Evolutionary conservation across 2,113 vertebrate species (phyloP).

Genomic region (Hyaena hyaena): DNA sequence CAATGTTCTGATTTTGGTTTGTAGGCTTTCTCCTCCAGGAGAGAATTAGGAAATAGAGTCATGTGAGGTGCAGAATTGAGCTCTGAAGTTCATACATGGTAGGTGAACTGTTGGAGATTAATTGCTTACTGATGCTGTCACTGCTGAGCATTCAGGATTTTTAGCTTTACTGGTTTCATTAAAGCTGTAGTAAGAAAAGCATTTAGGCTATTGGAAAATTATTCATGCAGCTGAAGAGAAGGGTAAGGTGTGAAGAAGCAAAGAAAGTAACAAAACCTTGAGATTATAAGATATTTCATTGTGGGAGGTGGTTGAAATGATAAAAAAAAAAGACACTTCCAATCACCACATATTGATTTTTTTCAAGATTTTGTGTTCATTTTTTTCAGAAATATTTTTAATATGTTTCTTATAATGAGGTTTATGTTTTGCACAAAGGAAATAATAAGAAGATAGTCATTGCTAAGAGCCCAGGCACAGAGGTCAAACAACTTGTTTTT

Average conservation of each 20-base stretch:
- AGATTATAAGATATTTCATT: neutral
- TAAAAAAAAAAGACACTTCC: conserved; percentile 35
- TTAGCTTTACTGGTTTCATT: conserved; percentile 69
- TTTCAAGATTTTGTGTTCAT: neutral
- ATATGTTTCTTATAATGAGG: neutral
- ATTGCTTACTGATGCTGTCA: conserved; percentile 69
- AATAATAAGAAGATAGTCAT: neutral
- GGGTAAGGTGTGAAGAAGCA: neutral
- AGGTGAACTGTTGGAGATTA: conserved; percentile 72
- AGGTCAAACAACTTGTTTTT: neutral
- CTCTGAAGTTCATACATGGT: conserved; percentile 51
- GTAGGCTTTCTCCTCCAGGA: conserved; percentile 27
- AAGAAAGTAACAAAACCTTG: neutral
- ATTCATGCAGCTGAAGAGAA: conserved; percentile 42
- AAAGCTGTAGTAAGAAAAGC: conserved; percentile 28
- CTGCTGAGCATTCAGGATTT: conserved; percentile 51
- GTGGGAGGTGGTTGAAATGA: neutral
- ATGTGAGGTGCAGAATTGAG: conserved; percentile 46
- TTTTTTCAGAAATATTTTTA: neutral
- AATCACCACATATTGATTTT: neutral
- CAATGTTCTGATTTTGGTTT: conserved; percentile 14
- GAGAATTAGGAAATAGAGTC: neutral
- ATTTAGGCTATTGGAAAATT: conserved; percentile 38
- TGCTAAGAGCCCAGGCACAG: neutral
- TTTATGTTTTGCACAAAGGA: neutral